Evolutionary conservation across 2,888 invertebrate species (phyloP), one percentile per base, ranked within the genome.

Genomic region (Hydrotaea diabolus): DNA sequence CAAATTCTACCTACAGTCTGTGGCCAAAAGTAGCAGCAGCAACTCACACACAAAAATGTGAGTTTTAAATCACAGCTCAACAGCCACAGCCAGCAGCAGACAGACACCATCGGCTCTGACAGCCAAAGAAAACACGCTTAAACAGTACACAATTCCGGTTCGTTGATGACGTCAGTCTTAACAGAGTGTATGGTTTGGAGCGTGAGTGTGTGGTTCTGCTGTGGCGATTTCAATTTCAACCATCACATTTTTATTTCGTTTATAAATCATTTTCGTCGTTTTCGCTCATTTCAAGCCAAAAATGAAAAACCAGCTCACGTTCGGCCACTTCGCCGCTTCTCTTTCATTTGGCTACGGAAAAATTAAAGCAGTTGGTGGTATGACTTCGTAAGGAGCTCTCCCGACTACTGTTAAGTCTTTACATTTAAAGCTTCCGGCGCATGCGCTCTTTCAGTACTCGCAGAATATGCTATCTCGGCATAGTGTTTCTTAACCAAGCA

Each of bases 91-190:
- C 64, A 66, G 17, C 19, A 69, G 5, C 46, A 21, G 39, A 74
- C 49, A 49, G 49, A 49, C 13, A 13, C 49, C 90, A 90, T 90
- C 90, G 90, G 83, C 75, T 77, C 53, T 57, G 83, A 59, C 59
- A 59, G 23, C 59, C 66, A 59, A 77, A 31, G 7, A 31, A 31
- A 31, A 74, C 53, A 71, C 75, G 81, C 81, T 83, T 31, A 31
- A 31, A 31, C 74, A 57, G 49, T 79, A 59, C 55, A 85, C 71
- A 73, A 79, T 53, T 71, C 53, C 53, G 72, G 72, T 76, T 75
- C 66, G 39, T 53, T 71, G 73, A 85, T 85, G 84, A 85, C 84
- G 84, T 83, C 85, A 85, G 74, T 64, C 17, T 36, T 2, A 31
- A 9, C 39, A 39, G 39, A 39, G 19, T 66, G 39, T 19, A 11